These are phyloP conservation scores for Lasioglossum lativentre DNA, from an alignment of 2,888 invertebrate genomes.

Conservation along the genomic window DNA sequence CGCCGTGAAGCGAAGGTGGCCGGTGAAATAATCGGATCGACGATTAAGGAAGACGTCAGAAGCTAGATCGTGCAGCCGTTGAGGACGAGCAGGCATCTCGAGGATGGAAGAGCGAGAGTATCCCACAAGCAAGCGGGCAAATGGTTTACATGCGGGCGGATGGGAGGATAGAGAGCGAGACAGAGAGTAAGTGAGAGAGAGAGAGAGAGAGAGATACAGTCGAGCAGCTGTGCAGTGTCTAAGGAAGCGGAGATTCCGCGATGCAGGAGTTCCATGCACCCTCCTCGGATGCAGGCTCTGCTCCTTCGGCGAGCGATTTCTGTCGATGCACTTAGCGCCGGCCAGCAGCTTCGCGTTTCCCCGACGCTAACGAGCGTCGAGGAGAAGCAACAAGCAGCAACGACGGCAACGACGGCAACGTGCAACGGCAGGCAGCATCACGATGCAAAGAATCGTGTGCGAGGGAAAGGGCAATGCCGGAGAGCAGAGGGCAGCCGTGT, in stretches of 20 bases:
- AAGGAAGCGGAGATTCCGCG: constrained; percentile 33
- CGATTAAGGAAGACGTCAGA: constrained; percentile 26
- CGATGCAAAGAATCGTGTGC: constrained; percentile 70
- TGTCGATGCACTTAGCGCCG: constrained; percentile 57
- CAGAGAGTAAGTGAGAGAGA: not conserved
- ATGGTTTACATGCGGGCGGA: constrained; percentile 54
- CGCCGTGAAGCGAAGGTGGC: not conserved
- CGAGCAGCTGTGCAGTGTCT: not conserved
- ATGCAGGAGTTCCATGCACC: constrained; percentile 22
- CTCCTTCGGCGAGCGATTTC: constrained; percentile 58
- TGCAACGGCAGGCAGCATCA: constrained; percentile 60
- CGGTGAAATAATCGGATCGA: not conserved
- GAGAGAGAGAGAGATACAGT: not conserved
- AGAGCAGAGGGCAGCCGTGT: constrained; percentile 73
- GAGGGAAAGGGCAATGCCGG: constrained; percentile 69
- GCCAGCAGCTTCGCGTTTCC: constrained; percentile 49
- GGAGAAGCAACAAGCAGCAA: constrained; percentile 47
- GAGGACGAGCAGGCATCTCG: not conserved
- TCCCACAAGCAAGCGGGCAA: constrained; percentile 17
- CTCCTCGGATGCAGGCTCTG: constrained; percentile 9
- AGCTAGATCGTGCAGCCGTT: not conserved
- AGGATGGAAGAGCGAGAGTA: constrained; percentile 3
- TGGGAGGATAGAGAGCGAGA: constrained; percentile 5
- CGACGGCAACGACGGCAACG: constrained; percentile 9
- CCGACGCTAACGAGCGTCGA: constrained; percentile 64